Evolutionary conservation across 2,888 invertebrate species (phyloP).

Genomic region (Agapostemon virescens): DNA sequence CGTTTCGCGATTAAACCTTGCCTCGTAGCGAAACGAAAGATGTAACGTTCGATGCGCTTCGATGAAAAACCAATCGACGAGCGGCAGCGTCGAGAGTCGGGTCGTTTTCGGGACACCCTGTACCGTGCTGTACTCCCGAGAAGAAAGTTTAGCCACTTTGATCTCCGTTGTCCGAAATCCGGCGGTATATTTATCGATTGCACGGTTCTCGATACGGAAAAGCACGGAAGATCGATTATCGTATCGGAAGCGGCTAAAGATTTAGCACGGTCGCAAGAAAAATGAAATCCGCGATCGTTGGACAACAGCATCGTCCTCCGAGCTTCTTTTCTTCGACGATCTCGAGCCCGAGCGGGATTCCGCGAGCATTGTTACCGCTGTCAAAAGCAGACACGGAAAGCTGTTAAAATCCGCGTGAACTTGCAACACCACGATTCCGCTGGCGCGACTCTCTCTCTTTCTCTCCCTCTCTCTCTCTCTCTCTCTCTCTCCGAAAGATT

Average conservation of each 20-base stretch:
- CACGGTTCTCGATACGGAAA: background rate
- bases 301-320: slow-evolving; percentile 44
- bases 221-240: background rate
- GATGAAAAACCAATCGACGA: too few relatives aligned
- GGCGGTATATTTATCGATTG: background rate
- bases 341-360: slow-evolving; percentile 32
- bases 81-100: too few relatives aligned
- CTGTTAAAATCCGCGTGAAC: slow-evolving; percentile 59
- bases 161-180: background rate
- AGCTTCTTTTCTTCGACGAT: slow-evolving; percentile 35
- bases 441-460: slow-evolving; percentile 20
- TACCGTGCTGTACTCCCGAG: too few relatives aligned
- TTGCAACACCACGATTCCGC: slow-evolving; percentile 58
- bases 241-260: slow-evolving; percentile 15
- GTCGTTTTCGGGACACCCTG: too few relatives aligned
- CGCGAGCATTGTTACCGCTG: slow-evolving; percentile 50
- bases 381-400: slow-evolving; percentile 57
- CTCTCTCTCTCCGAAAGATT: slow-evolving; percentile 52
- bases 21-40: too few relatives aligned
- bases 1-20: too few relatives aligned
- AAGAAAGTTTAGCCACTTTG: too few relatives aligned
- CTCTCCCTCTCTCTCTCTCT: slow-evolving; percentile 20
- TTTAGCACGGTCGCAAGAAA: slow-evolving; percentile 55
- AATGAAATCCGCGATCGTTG: slow-evolving; percentile 64
- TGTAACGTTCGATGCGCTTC: too few relatives aligned